phyloP scores from a whole-genome alignment of 2,888 invertebrate genomes.

The Timema podura region DNA sequence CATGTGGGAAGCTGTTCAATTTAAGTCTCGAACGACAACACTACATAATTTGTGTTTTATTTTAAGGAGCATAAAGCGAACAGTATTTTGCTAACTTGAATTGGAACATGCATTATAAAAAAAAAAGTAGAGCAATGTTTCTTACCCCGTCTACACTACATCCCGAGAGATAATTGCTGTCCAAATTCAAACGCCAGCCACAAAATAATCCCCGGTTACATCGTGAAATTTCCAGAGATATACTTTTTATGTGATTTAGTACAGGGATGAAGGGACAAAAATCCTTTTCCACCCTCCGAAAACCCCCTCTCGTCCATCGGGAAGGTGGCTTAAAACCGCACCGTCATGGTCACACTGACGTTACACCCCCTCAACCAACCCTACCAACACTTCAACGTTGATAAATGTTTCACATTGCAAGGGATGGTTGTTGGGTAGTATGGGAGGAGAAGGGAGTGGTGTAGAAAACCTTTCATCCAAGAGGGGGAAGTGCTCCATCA shows the following conservation, averaged over 20 bases:
- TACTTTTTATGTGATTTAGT: slow-evolving; percentile 6
- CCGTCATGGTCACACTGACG: too few relatives aligned
- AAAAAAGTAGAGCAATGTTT: too few relatives aligned
- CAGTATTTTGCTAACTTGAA: too few relatives aligned
- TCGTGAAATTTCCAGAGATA: neutral
- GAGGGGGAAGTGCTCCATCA: slow-evolving; percentile 31
- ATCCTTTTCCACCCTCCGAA: neutral
- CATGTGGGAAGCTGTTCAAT: too few relatives aligned
- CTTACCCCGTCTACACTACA: too few relatives aligned
- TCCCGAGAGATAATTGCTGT: too few relatives aligned
- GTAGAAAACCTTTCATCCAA: neutral
- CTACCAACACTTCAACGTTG: slow-evolving; percentile 12
- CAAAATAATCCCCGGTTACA: too few relatives aligned
- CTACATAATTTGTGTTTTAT: too few relatives aligned
- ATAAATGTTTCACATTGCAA: slow-evolving; percentile 1
- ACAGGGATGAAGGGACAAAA: slow-evolving; percentile 6
- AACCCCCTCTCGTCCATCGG: neutral
- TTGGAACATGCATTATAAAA: too few relatives aligned
- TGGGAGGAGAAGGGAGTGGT: slow-evolving; percentile 15
- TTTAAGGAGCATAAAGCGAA: too few relatives aligned
- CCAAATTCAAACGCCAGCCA: too few relatives aligned
- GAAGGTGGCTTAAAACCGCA: slow-evolving; percentile 14
- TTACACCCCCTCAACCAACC: slow-evolving; percentile 10
- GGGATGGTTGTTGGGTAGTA: neutral
- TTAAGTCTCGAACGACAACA: too few relatives aligned